phyloP scores from a whole-genome alignment of 2,797 vertebrate species.

The Distichodus sexfasciatus region DNA sequence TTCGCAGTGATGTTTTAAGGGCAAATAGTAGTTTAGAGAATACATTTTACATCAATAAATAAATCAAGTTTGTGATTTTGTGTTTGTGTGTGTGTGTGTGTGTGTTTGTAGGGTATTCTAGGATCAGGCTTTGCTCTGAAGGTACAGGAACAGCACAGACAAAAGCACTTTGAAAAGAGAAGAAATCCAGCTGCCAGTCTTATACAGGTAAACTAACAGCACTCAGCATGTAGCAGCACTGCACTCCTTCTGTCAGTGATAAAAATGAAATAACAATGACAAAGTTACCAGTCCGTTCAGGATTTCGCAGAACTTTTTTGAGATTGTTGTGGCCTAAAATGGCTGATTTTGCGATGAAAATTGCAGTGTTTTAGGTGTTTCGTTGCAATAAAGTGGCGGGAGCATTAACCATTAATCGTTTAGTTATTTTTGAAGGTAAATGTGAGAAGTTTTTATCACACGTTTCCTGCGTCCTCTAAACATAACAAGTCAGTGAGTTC shows the following conservation, averaged over 20 bases:
- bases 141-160: conserved; percentile 96
- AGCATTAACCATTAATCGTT: too few species aligned
- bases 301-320: too few species aligned
- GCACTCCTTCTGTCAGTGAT: neutral
- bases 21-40: conserved; percentile 1
- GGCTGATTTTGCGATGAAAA: too few species aligned
- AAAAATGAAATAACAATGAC: neutral
- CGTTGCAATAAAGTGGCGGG: too few species aligned
- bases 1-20: neutral
- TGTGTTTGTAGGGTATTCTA: conserved; percentile 85
- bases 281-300: too few species aligned
- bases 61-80: conserved; percentile 14
- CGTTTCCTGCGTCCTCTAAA: too few species aligned
- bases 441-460: too few species aligned
- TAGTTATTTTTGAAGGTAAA: too few species aligned
- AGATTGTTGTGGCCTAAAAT: too few species aligned
- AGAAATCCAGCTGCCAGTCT: conserved; percentile 95
- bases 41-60: conserved; percentile 7
- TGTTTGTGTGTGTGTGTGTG: conserved; percentile 35
- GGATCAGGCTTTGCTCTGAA: conserved; percentile 97
- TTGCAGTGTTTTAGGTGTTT: too few species aligned
- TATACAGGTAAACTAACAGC: conserved; percentile 84
- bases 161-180: conserved; percentile 98
- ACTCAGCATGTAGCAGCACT: too few species aligned
- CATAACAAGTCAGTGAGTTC: too few species aligned